Evolutionary conservation across 1,140 invertebrate species (phyloP), one percentile per base, ranked within the genome.

Genomic region (Heliconius nattereri): DNA sequence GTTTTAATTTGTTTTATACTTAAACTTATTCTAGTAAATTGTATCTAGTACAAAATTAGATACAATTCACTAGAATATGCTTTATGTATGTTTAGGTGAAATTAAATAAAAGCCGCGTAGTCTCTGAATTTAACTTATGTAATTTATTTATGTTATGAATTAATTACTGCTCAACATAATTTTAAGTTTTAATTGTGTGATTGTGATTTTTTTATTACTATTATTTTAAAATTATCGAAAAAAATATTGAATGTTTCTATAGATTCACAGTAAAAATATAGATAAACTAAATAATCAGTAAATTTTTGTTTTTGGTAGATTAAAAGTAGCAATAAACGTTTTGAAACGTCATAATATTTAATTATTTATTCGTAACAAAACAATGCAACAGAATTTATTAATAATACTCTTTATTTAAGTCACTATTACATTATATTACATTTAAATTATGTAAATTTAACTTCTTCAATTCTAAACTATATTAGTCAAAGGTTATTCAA

Each of bases 141-240:
- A 20, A 52, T 52, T 1, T 70, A 45, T 85, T 84, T 45, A 82
- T 75, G 40, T 79, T 79, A 60, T 32, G 66, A 66, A 75, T 75
- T 79, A 54, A 75, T 35, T 79, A 52, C 66, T 79, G 78, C 78
- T 79, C 78, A 79, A 79, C 35, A 9, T 79, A 79, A 75, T 72
- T 71, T 75, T 79, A 79, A 79, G 73, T 79, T 79, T 79, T 35
- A n/a, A 26, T 1, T 40, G 16, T 40, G 8, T 70, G 35, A 29
- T 76, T 71, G 57, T 76, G 45, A 71, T 32, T 29, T 75, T 75
- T 75, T 70, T 32, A 29, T 40, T 45, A 66, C 23, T 78, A n/a
- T 54, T 60, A 11, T 66, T 66, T 23, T 26, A 26, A 13, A 66
- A 52, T 20, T 29, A 16, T 66, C 20, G 23, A 26, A 66, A 66